A percentile compares a stretch with the other conserved stretches of the same genome.
Evolutionary conservation across 2,797 vertebrate genomes (phyloP).

Genomic region (Mionectes olivaceus): DNA sequence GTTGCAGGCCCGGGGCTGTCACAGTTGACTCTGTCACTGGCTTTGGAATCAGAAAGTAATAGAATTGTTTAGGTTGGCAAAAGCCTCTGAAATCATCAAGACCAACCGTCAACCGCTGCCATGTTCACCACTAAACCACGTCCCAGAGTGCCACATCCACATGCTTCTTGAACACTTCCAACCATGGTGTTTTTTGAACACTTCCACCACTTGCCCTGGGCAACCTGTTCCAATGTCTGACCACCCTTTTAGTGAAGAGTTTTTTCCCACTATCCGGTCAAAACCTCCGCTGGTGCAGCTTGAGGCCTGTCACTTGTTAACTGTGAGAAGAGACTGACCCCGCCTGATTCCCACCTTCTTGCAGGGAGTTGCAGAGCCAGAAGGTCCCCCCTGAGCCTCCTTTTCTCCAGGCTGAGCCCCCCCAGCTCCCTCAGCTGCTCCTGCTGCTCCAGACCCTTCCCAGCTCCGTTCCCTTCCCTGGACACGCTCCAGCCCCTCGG

Average conservation of each 20-base stretch:
- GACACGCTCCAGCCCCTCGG: accelerated
- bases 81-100: background rate
- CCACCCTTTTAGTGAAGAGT: background rate
- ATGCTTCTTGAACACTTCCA: background rate
- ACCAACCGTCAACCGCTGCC: background rate
- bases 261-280: background rate
- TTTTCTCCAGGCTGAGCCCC: background rate
- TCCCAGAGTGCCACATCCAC: background rate
- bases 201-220: background rate
- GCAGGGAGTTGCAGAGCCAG: background rate
- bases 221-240: background rate
- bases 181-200: background rate
- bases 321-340: accelerated
- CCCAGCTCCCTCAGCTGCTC: background rate
- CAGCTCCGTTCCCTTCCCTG: accelerated
- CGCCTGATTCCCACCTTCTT: accelerated
- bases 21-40: background rate
- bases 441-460: background rate
- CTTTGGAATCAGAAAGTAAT: background rate
- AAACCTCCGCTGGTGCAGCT: background rate
- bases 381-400: background rate
- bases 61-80: background rate
- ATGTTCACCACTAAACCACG: background rate
- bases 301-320: background rate
- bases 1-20: background rate